Base-by-base conservation (phyloP, 2,888 invertebrate genomes). In the Drosophila anceps region DNA sequence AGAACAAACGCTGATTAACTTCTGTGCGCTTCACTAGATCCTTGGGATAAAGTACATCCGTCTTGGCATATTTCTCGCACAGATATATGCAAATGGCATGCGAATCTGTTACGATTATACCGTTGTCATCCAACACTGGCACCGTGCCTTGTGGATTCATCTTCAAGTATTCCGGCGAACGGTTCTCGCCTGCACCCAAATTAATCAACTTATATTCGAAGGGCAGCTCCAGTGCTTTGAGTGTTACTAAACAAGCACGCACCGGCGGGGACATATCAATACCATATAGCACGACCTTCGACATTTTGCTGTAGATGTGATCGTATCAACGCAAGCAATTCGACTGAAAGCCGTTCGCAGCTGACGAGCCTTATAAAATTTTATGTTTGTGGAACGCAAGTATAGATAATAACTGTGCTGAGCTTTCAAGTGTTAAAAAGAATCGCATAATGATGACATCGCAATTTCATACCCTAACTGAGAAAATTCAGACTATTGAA, bases 211-310 rank as follows among this genome's bases (percentile, higher is more conserved):
- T 82, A 43, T 65, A 84, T 2, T 95, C 94, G 6, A 37, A 79
- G 0, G 75, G 70, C 20, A 96, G 91, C 1, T 94, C 95, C 15
- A 96, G 73, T 27, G 94, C 94, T 68, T 94, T 95, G 4, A 95
- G 95, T 0, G 94, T 93, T 46, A 96, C 91, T 35, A 94, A 92
- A 15, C 95, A 95, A 0, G 94, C 92, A 12, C 95, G 93, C 90
- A 95, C 95, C 10, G 96, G 95, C 0, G 94, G 93, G 76, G 95
- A 95, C 9, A 76, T 5, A 24, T 79, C 70, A 15, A 69, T 31
- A 15, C 90, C 90, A 65, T 90, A 90, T 0, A 90, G 58, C 15
- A 83, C 39, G 13, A 82, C 44, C 55, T 74, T 69, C 4, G 76
- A 50, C 82, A 83, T 84, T 9, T 53, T 53, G n/a, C 2, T 41